Conservation (phyloP, 2,888 invertebrate species). For the Xylota sylvarum region DNA sequence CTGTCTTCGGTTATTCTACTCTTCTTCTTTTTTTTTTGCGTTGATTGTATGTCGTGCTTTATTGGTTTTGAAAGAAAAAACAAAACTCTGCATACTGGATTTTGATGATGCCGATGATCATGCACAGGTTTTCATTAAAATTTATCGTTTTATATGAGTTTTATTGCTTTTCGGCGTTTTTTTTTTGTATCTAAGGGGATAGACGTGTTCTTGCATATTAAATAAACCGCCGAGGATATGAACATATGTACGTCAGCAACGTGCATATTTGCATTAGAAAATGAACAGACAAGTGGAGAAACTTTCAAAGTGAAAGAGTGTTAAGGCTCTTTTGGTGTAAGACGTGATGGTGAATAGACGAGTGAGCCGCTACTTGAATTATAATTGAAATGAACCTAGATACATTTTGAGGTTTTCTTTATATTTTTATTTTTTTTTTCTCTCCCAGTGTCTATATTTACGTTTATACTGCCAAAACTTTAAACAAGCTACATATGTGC, state of each 20-base stretch:
- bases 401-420: constrained; percentile 13
- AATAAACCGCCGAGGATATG: not conserved
- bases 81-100: constrained; percentile 6
- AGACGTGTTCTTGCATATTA: constrained; percentile 30
- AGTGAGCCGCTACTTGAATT: constrained; percentile 42
- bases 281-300: constrained; percentile 21
- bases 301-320: constrained; percentile 18
- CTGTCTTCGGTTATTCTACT: not conserved
- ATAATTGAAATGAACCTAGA: constrained; percentile 45
- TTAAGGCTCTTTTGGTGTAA: not conserved
- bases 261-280: constrained; percentile 35
- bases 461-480: constrained; percentile 18
- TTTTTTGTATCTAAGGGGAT: not conserved
- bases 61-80: not conserved
- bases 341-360: constrained; percentile 19
- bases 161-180: constrained; percentile 40
- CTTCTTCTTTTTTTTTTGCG: not conserved
- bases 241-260: constrained; percentile 25
- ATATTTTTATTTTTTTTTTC: not conserved
- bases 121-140: constrained; percentile 50
- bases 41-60: not conserved
- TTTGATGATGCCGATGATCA: constrained; percentile 6
- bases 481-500: not conserved
- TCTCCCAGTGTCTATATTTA: not conserved
- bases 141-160: constrained; percentile 18